Percentiles rank a stretch among this genome's conserved stretches.
phyloP scores from a whole-genome alignment of 2,797 vertebrate species.

The Eulemur mongoz region DNA sequence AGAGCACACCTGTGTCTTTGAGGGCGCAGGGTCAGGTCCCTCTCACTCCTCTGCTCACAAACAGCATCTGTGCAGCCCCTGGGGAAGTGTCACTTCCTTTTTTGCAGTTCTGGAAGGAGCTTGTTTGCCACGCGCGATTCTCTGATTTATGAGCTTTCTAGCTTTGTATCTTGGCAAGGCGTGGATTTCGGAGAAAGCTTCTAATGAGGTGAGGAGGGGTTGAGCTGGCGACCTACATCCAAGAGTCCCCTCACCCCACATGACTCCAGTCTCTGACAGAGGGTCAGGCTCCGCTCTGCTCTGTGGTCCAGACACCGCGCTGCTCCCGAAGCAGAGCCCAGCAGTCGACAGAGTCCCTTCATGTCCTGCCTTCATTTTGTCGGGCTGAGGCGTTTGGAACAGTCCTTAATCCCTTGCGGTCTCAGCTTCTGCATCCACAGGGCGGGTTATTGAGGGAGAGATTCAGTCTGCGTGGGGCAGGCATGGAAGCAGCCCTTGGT shows the following conservation, averaged over 20 bases:
- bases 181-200: neutral
- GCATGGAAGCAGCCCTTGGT: neutral
- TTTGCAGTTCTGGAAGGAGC: neutral
- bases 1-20: neutral
- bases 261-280: neutral
- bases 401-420: neutral
- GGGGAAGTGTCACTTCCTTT: neutral
- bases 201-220: neutral
- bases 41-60: neutral
- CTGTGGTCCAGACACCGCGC: neutral
- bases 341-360: too few relatives aligned
- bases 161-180: neutral
- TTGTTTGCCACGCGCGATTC: neutral
- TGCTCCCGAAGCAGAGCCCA: neutral
- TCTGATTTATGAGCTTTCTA: neutral
- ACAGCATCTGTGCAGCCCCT: neutral
- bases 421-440: neutral
- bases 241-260: neutral
- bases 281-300: neutral
- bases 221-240: neutral
- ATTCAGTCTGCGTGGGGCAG: rapidly evolving
- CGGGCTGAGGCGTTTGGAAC: neutral
- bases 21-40: neutral
- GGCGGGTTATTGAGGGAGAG: neutral
- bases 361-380: neutral